Evolutionary conservation across 2,888 invertebrate species (phyloP).

Genomic region (Nymphalis urticae): DNA sequence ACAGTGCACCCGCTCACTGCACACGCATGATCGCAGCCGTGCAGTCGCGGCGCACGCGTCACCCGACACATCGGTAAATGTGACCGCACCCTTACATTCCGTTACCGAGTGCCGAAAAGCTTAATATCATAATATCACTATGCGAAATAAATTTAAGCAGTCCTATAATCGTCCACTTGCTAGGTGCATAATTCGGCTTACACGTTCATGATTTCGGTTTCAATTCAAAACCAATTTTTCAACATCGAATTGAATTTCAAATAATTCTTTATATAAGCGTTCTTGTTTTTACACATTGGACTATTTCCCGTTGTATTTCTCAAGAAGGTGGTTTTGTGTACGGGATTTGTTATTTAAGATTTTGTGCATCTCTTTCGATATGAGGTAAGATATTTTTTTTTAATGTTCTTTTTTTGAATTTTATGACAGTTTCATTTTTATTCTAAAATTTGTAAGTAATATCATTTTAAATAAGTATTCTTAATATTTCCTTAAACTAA

Average conservation of each 20-base stretch:
- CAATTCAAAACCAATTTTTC: conserved; percentile 71
- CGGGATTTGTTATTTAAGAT: conserved; percentile 26
- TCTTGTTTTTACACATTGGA: conserved; percentile 63
- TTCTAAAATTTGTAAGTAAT: too few species aligned
- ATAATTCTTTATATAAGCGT: conserved; percentile 73
- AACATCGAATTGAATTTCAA: conserved; percentile 77
- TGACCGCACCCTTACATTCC: conserved; percentile 31
- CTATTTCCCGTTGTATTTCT: conserved; percentile 63
- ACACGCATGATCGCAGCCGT: conserved; percentile 68
- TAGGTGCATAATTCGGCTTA: conserved; percentile 47
- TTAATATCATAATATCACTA: conserved; percentile 12
- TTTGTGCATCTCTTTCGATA: conserved; percentile 40
- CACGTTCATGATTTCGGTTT: conserved; percentile 55
- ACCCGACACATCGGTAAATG: conserved; percentile 43
- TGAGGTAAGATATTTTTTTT: conserved; percentile 59
- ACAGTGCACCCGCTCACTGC: conserved; percentile 46
- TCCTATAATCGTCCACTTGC: conserved; percentile 52
- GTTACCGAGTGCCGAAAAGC: conserved; percentile 33
- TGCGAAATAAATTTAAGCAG: conserved; percentile 24
- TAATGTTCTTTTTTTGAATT: conserved; percentile 1
- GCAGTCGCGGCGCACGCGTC: conserved; percentile 70
- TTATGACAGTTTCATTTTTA: too few species aligned
- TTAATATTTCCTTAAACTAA: too few species aligned
- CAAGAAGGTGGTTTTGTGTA: conserved; percentile 60
- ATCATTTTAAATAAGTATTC: too few species aligned